These are phyloP conservation scores for Odontophorus gujanensis DNA, from an alignment of 2,113 vertebrate species.

Conservation along the genomic window DNA sequence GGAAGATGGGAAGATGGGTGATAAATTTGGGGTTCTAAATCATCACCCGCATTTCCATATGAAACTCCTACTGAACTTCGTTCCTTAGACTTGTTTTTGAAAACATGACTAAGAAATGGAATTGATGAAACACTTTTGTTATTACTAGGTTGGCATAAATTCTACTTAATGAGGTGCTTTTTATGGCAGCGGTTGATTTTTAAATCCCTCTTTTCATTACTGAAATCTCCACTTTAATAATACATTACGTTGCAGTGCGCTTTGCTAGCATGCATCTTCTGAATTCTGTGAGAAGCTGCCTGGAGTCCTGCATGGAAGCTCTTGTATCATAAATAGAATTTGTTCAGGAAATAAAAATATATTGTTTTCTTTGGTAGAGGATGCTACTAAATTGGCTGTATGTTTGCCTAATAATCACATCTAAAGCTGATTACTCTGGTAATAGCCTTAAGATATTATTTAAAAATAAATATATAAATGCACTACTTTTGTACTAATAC, in stretches of 20 bases:
- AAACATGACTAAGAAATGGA: slow-evolving; percentile 46
- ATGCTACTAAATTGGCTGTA: slow-evolving; percentile 77
- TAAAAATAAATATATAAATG: slow-evolving; percentile 87
- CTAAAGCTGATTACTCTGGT: slow-evolving; percentile 88
- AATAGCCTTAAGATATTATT: slow-evolving; percentile 86
- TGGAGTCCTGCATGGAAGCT: slow-evolving; percentile 56
- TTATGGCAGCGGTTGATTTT: slow-evolving; percentile 56
- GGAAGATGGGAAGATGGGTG: neutral
- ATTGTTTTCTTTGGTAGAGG: slow-evolving; percentile 81
- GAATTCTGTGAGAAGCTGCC: slow-evolving; percentile 24
- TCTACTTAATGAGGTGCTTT: slow-evolving; percentile 64
- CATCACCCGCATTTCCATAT: neutral
- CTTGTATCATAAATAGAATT: slow-evolving; percentile 74
- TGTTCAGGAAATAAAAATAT: slow-evolving; percentile 78
- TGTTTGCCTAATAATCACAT: slow-evolving; percentile 91
- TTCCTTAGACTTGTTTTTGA: slow-evolving; percentile 45
- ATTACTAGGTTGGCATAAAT: slow-evolving; percentile 52
- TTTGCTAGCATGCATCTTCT: slow-evolving; percentile 29
- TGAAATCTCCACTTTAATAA: slow-evolving; percentile 54
- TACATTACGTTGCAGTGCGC: slow-evolving; percentile 47
- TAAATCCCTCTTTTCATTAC: slow-evolving; percentile 72
- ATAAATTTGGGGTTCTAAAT: slow-evolving; percentile 37
- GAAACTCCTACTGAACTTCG: slow-evolving; percentile 37
- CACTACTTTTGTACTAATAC: slow-evolving; percentile 89
- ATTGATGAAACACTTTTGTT: slow-evolving; percentile 20